Percentiles rank a stretch among this genome's conserved stretches.
phyloP scores from a whole-genome alignment of 2,797 vertebrate genomes.

The Cyclopterus lumpus region DNA sequence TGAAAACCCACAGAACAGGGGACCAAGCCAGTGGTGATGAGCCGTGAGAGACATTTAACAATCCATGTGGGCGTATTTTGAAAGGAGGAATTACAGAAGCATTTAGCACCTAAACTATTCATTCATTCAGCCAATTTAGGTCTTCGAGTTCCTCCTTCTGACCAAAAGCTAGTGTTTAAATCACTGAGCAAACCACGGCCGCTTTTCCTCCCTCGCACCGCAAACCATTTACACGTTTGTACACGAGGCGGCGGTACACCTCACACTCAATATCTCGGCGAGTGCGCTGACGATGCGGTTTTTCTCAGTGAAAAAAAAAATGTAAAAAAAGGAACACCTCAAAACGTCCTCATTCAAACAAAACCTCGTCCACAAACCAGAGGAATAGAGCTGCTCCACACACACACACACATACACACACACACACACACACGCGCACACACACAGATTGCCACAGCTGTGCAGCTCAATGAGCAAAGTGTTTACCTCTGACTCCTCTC shows the following conservation, averaged over 20 bases:
- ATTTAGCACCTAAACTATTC: constrained; percentile 5
- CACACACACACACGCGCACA: too few species aligned
- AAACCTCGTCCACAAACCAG: constrained; percentile 49
- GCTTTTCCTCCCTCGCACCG: constrained; percentile 49
- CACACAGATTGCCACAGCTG: constrained; percentile 74
- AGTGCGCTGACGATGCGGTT: constrained; percentile 47
- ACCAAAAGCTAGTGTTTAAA: constrained; percentile 48
- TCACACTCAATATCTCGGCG: constrained; percentile 35
- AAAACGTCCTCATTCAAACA: constrained; percentile 71
- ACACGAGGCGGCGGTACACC: constrained; percentile 31
- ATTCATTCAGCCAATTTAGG: background rate
- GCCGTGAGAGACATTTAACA: background rate
- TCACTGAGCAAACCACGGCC: constrained; percentile 41
- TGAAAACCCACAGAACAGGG: constrained; percentile 22
- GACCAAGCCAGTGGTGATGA: background rate
- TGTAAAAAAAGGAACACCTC: too few species aligned
- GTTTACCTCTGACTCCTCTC: constrained; percentile 69
- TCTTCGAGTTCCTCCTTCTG: constrained; percentile 1
- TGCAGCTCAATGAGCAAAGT: constrained; percentile 72
- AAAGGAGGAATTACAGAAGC: background rate
- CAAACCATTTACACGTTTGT: constrained; percentile 49
- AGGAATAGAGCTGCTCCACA: constrained; percentile 40
- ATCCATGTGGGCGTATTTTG: background rate
- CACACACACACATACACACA: too few species aligned
- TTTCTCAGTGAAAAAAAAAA: constrained; percentile 56